Base-by-base conservation (phyloP, 92 coral and sea anemone genomes). In the Desmophyllum pertusum region DNA sequence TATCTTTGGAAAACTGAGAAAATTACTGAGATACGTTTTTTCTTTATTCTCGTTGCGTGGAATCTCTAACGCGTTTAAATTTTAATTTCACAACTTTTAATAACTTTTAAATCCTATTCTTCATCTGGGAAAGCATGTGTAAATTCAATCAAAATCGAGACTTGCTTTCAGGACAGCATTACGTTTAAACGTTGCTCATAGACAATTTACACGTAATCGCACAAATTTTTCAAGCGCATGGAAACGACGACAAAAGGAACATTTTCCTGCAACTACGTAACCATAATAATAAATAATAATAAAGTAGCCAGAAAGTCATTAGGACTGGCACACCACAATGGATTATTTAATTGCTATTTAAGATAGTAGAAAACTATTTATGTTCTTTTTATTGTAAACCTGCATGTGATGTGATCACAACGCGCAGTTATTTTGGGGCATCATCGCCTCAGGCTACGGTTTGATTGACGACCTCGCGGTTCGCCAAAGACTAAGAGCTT, bases 291-390 rank as follows among this genome's bases (percentile, higher is more conserved):
- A 45, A 53, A 59, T 69, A 70, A 69, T 46, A 13, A 40, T 46
- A 42, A 82, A 39, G 86, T 55, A 57, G 71, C 69, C n/a, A 55
- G 63, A 57, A 41, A 70, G 52, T 71, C 70, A 70, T 81, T 81
- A 81, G 78, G 45, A 61, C 71, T 57, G 57, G 70, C 80, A 41
- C 80, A 73, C 17, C 61, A 84, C 81, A 84, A 63, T 75, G 72
- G 70, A 75, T 65, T 57, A 84, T 75, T 84, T 75, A 74, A 75
- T 84, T 76, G 87, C 82, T 84, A 84, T 76, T 84, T 84, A 84
- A 75, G 87, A 75, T 75, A 84, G 82, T 45, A 73, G 72, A 73
- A n/a, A 59, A 72, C 87, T 83, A 74, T 75, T 75, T 76, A 75
- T 43, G 50, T 75, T 65, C 80, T 67, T 64, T 67, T 83, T 35